Percentiles rank a stretch among this genome's conserved stretches.
Evolutionary conservation across 2,113 vertebrate species (phyloP).

Genomic region (Pristiophorus japonicus): DNA sequence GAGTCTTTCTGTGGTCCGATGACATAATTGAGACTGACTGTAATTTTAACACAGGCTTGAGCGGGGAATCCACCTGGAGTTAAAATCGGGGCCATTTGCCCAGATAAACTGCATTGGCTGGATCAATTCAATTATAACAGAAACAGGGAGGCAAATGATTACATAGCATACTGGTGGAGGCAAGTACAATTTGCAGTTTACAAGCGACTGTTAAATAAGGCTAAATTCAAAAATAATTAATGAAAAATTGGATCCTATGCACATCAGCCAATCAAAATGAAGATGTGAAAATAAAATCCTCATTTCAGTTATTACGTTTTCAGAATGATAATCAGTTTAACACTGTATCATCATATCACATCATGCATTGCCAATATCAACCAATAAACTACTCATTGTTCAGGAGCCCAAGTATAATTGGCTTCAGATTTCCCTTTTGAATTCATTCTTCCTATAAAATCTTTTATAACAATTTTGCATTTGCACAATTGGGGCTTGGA

Average conservation of each 20-base stretch:
- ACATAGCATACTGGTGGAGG: neutral
- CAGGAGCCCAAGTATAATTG: neutral
- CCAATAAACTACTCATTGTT: neutral
- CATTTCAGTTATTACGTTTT: neutral
- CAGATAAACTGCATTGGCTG: neutral
- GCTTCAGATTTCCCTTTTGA: neutral
- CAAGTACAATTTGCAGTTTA: neutral
- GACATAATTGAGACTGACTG: no score
- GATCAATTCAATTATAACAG: neutral
- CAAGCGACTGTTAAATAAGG: neutral
- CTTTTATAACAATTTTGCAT: neutral
- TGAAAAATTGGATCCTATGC: neutral
- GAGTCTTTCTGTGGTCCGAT: no score
- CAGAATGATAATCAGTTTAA: neutral
- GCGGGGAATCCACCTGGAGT: no score
- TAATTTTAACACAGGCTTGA: no score
- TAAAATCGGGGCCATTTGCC: neutral
- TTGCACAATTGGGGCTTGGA: neutral
- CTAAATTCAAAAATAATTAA: neutral
- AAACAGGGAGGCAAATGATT: neutral
- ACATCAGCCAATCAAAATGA: neutral
- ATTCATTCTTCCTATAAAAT: neutral
- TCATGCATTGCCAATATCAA: neutral
- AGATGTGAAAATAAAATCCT: neutral
- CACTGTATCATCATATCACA: neutral